Evolutionary conservation across 1,140 invertebrate genomes (phyloP).

Genomic region (Copidosoma floridanum): DNA sequence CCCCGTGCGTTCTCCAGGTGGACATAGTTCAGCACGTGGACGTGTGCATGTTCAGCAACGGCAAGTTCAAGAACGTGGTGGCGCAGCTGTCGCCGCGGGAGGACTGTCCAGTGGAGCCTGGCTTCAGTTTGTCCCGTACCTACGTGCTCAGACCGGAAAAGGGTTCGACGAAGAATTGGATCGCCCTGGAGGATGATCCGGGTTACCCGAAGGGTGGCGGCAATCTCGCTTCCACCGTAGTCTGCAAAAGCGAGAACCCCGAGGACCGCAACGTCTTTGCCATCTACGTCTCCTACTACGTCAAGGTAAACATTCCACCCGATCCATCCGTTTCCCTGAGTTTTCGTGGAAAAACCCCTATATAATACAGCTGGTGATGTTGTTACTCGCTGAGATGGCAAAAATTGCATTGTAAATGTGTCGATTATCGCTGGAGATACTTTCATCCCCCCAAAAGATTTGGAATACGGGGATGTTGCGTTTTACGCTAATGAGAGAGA

Average conservation of each 20-base stretch:
- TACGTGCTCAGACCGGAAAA: slow-evolving; percentile 70
- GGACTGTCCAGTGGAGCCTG: slow-evolving; percentile 66
- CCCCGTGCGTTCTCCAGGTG: slow-evolving; percentile 58
- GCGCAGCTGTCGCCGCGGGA: slow-evolving; percentile 77
- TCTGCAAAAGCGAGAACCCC: slow-evolving; percentile 59
- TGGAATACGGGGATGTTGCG: no score
- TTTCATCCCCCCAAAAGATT: background rate
- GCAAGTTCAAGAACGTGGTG: slow-evolving; percentile 98
- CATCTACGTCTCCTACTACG: slow-evolving; percentile 87
- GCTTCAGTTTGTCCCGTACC: slow-evolving; percentile 61
- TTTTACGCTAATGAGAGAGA: no score
- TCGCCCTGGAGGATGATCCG: slow-evolving; percentile 71
- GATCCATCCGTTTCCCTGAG: no score
- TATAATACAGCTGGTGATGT: no score
- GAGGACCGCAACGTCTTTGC: slow-evolving; percentile 83
- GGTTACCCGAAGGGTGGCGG: slow-evolving; percentile 66
- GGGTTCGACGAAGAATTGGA: slow-evolving; percentile 79
- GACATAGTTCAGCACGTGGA: slow-evolving; percentile 94
- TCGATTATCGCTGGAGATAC: no score
- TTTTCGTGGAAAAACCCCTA: no score
- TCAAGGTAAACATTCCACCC: slow-evolving; percentile 72
- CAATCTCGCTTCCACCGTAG: slow-evolving; percentile 68
- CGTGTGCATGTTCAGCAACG: slow-evolving; percentile 98
- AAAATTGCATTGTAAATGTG: no score
- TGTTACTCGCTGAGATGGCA: background rate